Percentiles rank a stretch among this genome's conserved stretches.
phyloP scores from a whole-genome alignment of 1,140 invertebrate genomes.

The Melanaphis sacchari region DNA sequence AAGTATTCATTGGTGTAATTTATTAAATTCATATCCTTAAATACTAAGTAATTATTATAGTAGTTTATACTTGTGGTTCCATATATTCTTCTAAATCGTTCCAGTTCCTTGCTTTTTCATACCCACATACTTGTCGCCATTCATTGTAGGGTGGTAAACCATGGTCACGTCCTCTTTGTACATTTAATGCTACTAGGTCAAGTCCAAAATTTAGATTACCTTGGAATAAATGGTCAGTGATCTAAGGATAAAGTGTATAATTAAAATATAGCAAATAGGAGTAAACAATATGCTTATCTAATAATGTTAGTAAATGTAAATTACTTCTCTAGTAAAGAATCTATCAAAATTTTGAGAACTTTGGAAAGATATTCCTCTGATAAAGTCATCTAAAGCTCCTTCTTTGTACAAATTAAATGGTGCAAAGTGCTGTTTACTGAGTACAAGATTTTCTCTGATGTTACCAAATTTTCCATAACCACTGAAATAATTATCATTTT shows the following conservation, averaged over 20 bases:
- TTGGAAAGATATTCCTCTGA: slow-evolving; percentile 68
- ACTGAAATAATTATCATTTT: slow-evolving; percentile 61
- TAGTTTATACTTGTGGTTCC: slow-evolving; percentile 66
- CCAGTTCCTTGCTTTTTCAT: slow-evolving; percentile 66
- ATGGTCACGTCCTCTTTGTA: slow-evolving; percentile 75
- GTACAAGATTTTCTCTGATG: slow-evolving; percentile 66
- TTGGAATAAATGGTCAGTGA: slow-evolving; percentile 71
- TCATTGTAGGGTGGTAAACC: slow-evolving; percentile 74
- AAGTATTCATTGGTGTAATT: too few species aligned
- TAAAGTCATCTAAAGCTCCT: slow-evolving; percentile 65
- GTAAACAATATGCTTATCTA: neutral
- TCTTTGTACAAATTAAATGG: slow-evolving; percentile 67
- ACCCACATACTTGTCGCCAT: slow-evolving; percentile 72
- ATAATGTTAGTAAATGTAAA: too few species aligned
- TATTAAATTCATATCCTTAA: neutral
- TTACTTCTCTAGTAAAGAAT: slow-evolving; percentile 68
- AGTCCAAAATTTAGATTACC: slow-evolving; percentile 67
- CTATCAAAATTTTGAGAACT: slow-evolving; percentile 67
- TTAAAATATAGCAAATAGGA: neutral
- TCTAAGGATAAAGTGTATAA: slow-evolving; percentile 61
- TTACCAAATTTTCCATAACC: slow-evolving; percentile 65
- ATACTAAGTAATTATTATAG: neutral
- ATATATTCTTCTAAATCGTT: slow-evolving; percentile 68
- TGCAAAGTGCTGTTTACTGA: slow-evolving; percentile 67
- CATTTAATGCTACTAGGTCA: slow-evolving; percentile 75